Evolutionary conservation across 2,888 invertebrate species (phyloP).

Genomic region (Phrixothrix hirtus): DNA sequence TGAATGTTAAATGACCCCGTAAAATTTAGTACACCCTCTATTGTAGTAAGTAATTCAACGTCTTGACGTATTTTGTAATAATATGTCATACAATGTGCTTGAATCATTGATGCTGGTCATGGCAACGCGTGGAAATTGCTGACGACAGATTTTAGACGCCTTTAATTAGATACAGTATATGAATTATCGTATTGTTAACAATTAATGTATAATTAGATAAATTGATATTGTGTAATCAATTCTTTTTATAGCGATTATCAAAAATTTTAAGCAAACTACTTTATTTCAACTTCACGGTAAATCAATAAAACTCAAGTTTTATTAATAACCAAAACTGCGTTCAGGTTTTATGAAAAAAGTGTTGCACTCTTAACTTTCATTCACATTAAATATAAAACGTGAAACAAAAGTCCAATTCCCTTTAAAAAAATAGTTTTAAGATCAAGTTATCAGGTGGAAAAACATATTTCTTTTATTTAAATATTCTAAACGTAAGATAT

Average conservation of each 20-base stretch:
- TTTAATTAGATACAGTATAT: conserved; percentile 6
- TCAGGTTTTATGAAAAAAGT: no score
- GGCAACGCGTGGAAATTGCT: conserved; percentile 21
- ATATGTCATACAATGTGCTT: conserved; percentile 23
- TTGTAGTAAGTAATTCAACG: conserved; percentile 13
- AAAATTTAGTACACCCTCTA: conserved; percentile 20
- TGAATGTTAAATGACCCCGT: conserved; percentile 24
- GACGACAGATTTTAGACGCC: conserved; percentile 17
- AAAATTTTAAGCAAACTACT: no score
- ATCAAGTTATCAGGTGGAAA: conserved; percentile 30
- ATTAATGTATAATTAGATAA: neutral
- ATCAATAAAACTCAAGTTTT: no score
- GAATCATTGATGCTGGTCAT: conserved; percentile 27
- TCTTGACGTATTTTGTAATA: conserved; percentile 21
- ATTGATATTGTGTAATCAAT: neutral
- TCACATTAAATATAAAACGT: conserved; percentile 29
- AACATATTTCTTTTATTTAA: conserved; percentile 36
- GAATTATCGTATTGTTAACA: neutral
- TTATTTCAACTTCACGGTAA: no score
- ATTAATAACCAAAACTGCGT: no score
- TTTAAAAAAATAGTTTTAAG: conserved; percentile 33
- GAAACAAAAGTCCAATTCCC: conserved; percentile 31
- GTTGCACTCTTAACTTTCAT: conserved; percentile 21
- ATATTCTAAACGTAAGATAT: conserved; percentile 33
- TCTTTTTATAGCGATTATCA: neutral